Conservation (phyloP, 2,113 vertebrate genomes). For the Muntiacus reevesi region DNA sequence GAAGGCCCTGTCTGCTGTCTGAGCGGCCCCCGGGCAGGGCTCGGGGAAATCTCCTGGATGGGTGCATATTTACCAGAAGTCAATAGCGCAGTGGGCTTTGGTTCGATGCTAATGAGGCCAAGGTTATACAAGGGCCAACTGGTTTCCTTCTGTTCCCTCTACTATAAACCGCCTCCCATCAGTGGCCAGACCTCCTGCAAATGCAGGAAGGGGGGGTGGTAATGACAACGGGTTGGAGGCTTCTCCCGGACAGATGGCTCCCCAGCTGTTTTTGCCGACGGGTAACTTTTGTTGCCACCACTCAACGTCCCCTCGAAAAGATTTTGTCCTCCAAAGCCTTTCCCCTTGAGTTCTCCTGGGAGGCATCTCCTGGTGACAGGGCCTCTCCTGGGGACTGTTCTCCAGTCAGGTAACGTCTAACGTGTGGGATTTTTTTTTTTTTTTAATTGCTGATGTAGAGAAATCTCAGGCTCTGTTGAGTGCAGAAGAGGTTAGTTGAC, state of each 20-base stretch:
- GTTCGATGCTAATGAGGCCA: conserved; percentile 75
- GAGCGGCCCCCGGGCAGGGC: conserved; percentile 51
- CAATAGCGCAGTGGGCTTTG: conserved; percentile 67
- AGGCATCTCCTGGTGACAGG: not conserved
- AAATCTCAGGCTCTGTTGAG: not conserved
- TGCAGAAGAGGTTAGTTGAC: not conserved
- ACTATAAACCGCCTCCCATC: conserved; percentile 47
- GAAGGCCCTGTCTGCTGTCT: conserved; percentile 19
- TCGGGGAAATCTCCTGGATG: conserved; percentile 56
- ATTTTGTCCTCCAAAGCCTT: conserved; percentile 45
- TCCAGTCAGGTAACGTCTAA: not conserved
- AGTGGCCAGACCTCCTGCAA: conserved; percentile 43
- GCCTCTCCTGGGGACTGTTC: not conserved
- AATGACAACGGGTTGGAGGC: conserved; percentile 36
- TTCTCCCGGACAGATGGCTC: conserved; percentile 68
- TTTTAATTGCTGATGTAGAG: rapidly evolving
- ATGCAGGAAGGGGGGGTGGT: conserved; percentile 16
- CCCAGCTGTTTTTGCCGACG: conserved; percentile 70
- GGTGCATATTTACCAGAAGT: conserved; percentile 72
- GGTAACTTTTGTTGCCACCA: conserved; percentile 61
- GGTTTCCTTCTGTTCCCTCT: conserved; percentile 70
- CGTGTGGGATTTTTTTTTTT: rapidly evolving
- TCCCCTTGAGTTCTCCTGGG: not conserved
- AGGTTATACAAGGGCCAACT: conserved; percentile 74
- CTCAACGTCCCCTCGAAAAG: conserved; percentile 23